Conservation (phyloP, 2,888 invertebrate genomes). For the Sinhomidia bicolor region DNA sequence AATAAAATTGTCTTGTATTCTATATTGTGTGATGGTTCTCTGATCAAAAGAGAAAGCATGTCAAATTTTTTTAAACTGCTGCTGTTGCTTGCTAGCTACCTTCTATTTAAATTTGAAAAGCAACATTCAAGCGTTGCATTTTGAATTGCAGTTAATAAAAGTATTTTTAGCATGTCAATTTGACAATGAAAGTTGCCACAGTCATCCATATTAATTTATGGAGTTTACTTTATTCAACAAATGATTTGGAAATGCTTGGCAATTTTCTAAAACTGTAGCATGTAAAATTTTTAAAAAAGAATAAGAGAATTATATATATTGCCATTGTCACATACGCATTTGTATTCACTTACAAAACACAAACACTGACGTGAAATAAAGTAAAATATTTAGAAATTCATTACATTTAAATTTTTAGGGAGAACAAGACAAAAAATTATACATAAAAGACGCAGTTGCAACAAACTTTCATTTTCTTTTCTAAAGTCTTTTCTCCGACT, state of each 20-base stretch:
- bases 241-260: too few species aligned
- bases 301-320: too few species aligned
- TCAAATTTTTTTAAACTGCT: background rate
- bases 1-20: background rate
- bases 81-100: too few species aligned
- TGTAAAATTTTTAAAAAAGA: too few species aligned
- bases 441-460: background rate
- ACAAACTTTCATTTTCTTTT: slow-evolving; percentile 10
- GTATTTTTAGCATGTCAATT: background rate
- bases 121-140: background rate
- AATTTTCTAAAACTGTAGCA: too few species aligned
- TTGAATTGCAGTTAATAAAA: background rate
- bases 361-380: too few species aligned
- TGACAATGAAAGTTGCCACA: background rate
- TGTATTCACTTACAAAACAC: too few species aligned
- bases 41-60: background rate
- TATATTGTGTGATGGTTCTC: background rate
- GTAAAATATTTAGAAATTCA: too few species aligned
- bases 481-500: background rate
- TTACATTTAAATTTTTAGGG: background rate
- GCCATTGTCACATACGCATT: too few species aligned
- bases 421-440: background rate
- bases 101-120: background rate
- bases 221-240: too few species aligned
- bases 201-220: too few species aligned